Conservation (phyloP, 2,113 vertebrate species). For the Cyphomyrus discorhynchus region DNA sequence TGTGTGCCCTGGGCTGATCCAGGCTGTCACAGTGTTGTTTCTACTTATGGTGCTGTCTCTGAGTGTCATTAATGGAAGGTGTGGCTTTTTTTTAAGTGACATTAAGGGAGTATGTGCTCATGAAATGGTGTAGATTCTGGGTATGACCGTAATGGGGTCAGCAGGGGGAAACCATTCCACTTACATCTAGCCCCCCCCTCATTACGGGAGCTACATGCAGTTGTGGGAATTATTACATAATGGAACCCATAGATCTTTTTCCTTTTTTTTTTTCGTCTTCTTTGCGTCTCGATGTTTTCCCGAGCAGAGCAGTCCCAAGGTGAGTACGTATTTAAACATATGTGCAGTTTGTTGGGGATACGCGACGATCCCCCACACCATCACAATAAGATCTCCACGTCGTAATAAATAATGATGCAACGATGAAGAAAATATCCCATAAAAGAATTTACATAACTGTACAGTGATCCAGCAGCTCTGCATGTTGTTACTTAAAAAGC, state of each 20-base stretch:
- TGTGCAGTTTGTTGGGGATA: neutral
- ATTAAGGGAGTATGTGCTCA: neutral
- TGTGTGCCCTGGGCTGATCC: neutral
- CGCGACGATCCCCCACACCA: neutral
- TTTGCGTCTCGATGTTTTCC: neutral
- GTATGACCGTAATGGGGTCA: neutral
- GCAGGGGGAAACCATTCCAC: neutral
- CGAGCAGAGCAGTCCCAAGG: neutral
- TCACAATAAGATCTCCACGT: neutral
- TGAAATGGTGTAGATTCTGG: neutral
- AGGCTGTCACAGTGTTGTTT: neutral
- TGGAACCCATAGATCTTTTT: neutral
- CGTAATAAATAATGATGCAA: neutral
- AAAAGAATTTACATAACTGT: conserved; percentile 5
- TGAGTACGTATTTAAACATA: neutral
- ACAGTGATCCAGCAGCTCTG: conserved; percentile 3
- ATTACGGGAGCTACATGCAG: neutral
- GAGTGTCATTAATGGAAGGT: neutral
- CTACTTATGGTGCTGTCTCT: neutral
- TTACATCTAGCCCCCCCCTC: neutral
- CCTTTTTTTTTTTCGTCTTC: neutral
- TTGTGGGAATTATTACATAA: neutral
- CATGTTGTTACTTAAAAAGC: neutral
- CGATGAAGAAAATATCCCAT: neutral
- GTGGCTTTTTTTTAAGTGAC: neutral